Percentiles rank a stretch among this genome's conserved stretches.
Evolutionary conservation across 2,113 vertebrate genomes (phyloP).

Genomic region (Neotragus pygmaeus): DNA sequence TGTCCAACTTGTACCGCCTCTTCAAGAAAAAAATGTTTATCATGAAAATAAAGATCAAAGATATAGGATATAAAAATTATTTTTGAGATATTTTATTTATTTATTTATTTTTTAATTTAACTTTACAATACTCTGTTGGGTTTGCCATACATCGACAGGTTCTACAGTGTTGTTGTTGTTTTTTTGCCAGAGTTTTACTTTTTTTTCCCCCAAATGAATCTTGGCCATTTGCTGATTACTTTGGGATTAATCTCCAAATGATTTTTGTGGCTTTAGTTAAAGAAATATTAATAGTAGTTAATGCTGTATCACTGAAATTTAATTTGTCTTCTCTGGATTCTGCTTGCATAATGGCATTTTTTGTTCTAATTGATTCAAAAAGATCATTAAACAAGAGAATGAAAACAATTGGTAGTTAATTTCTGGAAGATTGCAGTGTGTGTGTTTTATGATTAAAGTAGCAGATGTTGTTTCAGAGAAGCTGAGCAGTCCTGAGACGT

Average conservation of each 20-base stretch:
- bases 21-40: background rate
- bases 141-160: too few relatives aligned
- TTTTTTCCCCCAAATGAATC: slow-evolving; percentile 40
- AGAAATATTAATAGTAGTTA: slow-evolving; percentile 75
- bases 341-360: slow-evolving; percentile 63
- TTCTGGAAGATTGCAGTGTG: slow-evolving; percentile 56
- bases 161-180: background rate
- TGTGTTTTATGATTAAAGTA: slow-evolving; percentile 68
- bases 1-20: background rate
- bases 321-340: slow-evolving; percentile 70
- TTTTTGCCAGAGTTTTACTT: slow-evolving; percentile 24
- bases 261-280: slow-evolving; percentile 72
- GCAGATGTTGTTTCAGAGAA: slow-evolving; percentile 59
- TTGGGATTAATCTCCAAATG: slow-evolving; percentile 62
- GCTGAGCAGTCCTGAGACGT: background rate
- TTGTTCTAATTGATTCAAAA: slow-evolving; percentile 73
- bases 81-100: background rate
- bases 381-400: slow-evolving; percentile 73
- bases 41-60: background rate
- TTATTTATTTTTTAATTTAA: too few relatives aligned
- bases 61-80: background rate
- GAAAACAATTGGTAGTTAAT: slow-evolving; percentile 73
- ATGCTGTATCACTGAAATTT: slow-evolving; percentile 63
- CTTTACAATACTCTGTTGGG: too few relatives aligned
- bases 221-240: slow-evolving; percentile 47